Evolutionary conservation across 2,888 invertebrate species (phyloP), one percentile per base, ranked within the genome.

Genomic region (Heliconius cydno): DNA sequence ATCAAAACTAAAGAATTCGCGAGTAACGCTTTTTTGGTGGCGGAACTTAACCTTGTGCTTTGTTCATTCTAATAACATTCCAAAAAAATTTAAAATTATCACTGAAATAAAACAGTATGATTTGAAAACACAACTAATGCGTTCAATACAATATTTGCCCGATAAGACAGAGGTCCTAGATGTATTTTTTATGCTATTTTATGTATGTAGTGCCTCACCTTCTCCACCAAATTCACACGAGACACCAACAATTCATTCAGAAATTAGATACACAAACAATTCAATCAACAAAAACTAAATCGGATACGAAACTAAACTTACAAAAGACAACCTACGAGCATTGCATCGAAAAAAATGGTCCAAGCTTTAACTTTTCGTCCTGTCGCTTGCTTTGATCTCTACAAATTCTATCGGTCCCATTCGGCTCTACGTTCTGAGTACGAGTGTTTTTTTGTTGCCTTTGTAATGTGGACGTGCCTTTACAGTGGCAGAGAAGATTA

Each of bases 401-500:
- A 66, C 76, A 75, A 81, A 81, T 81, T 81, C 76, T 80, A 77
- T 81, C 75, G 46, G 74, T 65, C n/a, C 75, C 41, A 75, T 75
- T 66, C 75, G 75, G 28, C 46, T 63, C 73, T 60, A 73, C 60
- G 34, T 60, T 73, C 73, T 57, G 73, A 34, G 34, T 60, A 60
- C 60, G 70, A 57, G 30, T 57, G 30, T 75, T 75, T 74, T 60
- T 75, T 75, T 75, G 74, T 75, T 75, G 66, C 65, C 41, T 75
- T 75, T 75, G 75, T 75, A 66, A 71, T 82, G 77, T 75, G 71
- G 66, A 82, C 82, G 82, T 82, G 82, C 72, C 76, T 81, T 79
- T 74, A 78, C 67, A 74, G 52, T 76, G 76, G 52, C 67, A 73
- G 30, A 15, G 66, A 19, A 76, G 81, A 81, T 81, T 81, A 81